A percentile compares a stretch with the other conserved stretches of the same genome.
Conservation (phyloP, 2,888 invertebrate genomes). For the Scaptomyza tumidula region DNA sequence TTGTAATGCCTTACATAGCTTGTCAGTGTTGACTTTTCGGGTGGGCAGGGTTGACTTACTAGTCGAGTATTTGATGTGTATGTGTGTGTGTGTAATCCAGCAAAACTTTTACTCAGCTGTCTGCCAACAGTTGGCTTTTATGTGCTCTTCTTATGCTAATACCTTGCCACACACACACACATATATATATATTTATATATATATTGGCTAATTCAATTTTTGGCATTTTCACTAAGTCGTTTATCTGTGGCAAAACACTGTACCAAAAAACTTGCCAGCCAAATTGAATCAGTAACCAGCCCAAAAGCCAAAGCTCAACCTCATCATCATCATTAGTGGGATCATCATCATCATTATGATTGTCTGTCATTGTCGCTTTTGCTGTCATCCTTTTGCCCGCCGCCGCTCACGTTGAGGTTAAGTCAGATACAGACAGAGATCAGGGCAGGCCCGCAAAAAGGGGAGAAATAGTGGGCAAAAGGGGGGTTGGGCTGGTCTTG, state of each 20-base stretch:
- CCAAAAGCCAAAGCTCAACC: slow-evolving; percentile 28
- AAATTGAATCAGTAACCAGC: slow-evolving; percentile 62
- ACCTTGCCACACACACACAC: slow-evolving; percentile 44
- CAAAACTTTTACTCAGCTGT: slow-evolving; percentile 28
- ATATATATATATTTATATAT: slow-evolving; percentile 3
- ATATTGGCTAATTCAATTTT: slow-evolving; percentile 61
- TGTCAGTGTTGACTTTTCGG: slow-evolving; percentile 1
- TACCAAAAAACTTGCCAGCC: slow-evolving; percentile 39
- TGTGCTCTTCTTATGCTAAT: slow-evolving; percentile 54
- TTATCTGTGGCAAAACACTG: slow-evolving; percentile 70
- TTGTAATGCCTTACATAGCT: slow-evolving; percentile 43
- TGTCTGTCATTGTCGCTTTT: slow-evolving; percentile 21
- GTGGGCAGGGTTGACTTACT: neutral
- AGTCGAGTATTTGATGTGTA: neutral
- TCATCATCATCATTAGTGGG: slow-evolving; percentile 37
- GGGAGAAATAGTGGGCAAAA: neutral
- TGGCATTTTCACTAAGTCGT: slow-evolving; percentile 68
- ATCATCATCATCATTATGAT: slow-evolving; percentile 1
- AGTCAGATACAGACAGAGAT: slow-evolving; percentile 17
- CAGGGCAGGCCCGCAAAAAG: neutral
- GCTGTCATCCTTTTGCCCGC: slow-evolving; percentile 22
- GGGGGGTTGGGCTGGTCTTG: neutral
- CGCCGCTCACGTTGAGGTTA: slow-evolving; percentile 47
- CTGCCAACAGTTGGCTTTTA: slow-evolving; percentile 26
- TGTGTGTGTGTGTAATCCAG: slow-evolving; percentile 4